phyloP scores from a whole-genome alignment of 2,888 invertebrate species.

The Myopa tessellatipennis region DNA sequence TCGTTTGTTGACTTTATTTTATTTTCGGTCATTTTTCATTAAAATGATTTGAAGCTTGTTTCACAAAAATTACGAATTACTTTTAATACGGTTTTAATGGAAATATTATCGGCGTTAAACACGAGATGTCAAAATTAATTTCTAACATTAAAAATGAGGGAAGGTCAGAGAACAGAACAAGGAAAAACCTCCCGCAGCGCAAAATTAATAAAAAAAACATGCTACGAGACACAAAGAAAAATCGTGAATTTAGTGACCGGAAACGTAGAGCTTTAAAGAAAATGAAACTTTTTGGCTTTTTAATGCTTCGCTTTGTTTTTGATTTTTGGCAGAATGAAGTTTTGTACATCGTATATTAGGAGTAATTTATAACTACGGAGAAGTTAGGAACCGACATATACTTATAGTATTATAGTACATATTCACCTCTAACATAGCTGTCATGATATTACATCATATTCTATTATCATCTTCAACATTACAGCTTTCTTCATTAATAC shows the following conservation, averaged over 20 bases:
- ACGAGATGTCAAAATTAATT: slow-evolving; percentile 7
- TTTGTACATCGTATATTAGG: no score
- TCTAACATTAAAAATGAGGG: background rate
- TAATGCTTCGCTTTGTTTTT: no score
- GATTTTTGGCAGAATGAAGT: no score
- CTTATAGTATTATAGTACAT: no score
- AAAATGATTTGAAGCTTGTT: background rate
- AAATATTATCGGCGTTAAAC: slow-evolving; percentile 18
- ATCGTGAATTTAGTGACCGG: background rate
- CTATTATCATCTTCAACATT: no score
- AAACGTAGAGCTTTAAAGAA: background rate
- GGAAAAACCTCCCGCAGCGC: background rate
- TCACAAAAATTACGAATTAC: background rate
- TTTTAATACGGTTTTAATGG: slow-evolving; percentile 20
- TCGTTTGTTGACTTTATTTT: background rate
- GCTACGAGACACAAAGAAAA: background rate
- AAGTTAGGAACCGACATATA: no score
- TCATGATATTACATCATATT: no score
- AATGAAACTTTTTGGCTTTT: background rate
- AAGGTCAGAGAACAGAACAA: background rate
- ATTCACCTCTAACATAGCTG: no score
- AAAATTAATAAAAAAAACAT: background rate
- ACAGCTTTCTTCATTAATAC: no score
- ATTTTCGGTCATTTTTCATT: background rate
- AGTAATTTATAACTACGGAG: no score